These are phyloP conservation scores for Otus sunia DNA, from an alignment of 2,113 vertebrate genomes.

Conservation along the genomic window DNA sequence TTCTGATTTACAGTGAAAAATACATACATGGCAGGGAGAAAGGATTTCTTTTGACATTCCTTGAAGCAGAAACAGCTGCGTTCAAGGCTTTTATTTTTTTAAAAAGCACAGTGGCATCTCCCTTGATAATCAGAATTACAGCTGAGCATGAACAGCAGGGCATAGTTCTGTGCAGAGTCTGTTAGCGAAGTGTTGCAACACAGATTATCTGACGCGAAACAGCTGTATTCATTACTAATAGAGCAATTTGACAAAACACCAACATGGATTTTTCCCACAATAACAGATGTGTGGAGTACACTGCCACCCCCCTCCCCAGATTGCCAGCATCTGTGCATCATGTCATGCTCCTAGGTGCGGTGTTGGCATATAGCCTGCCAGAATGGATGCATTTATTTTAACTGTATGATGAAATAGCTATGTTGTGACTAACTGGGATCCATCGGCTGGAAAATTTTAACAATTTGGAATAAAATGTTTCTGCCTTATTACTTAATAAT, in stretches of 20 bases:
- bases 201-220: slow-evolving; percentile 47
- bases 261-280: slow-evolving; percentile 48
- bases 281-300: slow-evolving; percentile 48
- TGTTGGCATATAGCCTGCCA: neutral
- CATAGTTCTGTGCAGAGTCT: slow-evolving; percentile 2
- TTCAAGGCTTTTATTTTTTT: neutral
- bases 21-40: slow-evolving; percentile 19
- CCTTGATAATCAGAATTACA: slow-evolving; percentile 39
- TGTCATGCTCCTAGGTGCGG: slow-evolving; percentile 36
- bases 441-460: slow-evolving; percentile 34
- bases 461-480: slow-evolving; percentile 24
- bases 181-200: slow-evolving; percentile 40
- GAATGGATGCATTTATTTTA: neutral
- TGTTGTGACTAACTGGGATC: slow-evolving; percentile 45
- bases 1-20: neutral
- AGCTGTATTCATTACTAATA: slow-evolving; percentile 74
- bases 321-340: slow-evolving; percentile 34
- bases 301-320: neutral
- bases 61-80: slow-evolving; percentile 58
- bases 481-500: slow-evolving; percentile 4
- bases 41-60: slow-evolving; percentile 35
- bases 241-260: slow-evolving; percentile 66
- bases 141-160: slow-evolving; percentile 48
- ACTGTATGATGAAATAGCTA: neutral
- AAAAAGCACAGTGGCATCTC: slow-evolving; percentile 50